Evolutionary conservation across 92 coral and sea anemone genomes (phyloP).

Genomic region (Epizoanthus ramosus): DNA sequence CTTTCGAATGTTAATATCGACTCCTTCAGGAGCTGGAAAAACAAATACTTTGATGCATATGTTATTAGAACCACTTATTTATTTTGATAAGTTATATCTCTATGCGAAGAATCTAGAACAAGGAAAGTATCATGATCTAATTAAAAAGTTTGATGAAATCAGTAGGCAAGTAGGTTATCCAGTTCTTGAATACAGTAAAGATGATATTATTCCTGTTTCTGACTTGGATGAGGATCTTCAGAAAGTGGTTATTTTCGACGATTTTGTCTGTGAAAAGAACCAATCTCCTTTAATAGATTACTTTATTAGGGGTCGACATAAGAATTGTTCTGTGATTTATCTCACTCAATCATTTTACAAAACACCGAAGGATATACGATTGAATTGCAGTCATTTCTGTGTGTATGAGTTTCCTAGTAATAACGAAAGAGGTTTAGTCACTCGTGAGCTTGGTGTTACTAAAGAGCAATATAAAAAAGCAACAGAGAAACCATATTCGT

Average conservation of each 20-base stretch:
- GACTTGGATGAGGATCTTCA: neutral
- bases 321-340: conserved; percentile 34
- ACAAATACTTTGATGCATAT: neutral
- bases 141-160: neutral
- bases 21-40: too few species aligned
- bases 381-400: conserved; percentile 6
- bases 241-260: conserved; percentile 37
- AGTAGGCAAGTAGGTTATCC: neutral
- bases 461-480: too few species aligned
- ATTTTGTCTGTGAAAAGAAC: conserved; percentile 39
- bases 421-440: too few species aligned
- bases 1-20: too few species aligned
- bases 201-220: conserved; percentile 3
- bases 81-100: conserved; percentile 6
- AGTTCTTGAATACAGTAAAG: neutral
- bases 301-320: conserved; percentile 25
- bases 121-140: neutral
- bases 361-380: neutral
- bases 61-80: neutral
- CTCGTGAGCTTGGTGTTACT: too few species aligned
- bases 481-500: too few species aligned
- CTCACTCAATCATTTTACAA: conserved; percentile 15
- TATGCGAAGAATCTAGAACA: conserved; percentile 18
- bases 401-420: neutral
- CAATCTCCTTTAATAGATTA: neutral